These are phyloP conservation scores for Brachyhypopomus gauderio DNA, from an alignment of 2,113 vertebrate species.

Conservation along the genomic window DNA sequence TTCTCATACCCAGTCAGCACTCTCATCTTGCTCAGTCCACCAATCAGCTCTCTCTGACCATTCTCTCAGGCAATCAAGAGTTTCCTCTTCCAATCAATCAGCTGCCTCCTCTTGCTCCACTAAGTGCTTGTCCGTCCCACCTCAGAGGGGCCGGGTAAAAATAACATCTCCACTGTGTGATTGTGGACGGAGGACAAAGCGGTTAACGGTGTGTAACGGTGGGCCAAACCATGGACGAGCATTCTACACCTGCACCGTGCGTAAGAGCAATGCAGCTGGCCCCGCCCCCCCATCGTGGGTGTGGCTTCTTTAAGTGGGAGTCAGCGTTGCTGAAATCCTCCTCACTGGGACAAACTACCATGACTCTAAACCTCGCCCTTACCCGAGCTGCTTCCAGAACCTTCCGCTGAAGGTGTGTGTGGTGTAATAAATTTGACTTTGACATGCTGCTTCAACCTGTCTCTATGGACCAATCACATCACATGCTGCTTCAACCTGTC, in stretches of 20 bases:
- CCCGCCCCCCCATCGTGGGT: constrained; percentile 61
- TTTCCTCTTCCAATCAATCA: background rate
- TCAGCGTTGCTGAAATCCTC: constrained; percentile 71
- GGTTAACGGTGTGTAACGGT: constrained; percentile 80
- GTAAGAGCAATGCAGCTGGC: constrained; percentile 59
- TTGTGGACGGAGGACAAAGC: constrained; percentile 84
- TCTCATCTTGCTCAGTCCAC: background rate
- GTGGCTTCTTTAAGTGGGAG: constrained; percentile 93
- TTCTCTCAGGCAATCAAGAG: constrained; percentile 6
- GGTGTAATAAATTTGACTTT: no score
- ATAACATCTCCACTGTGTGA: constrained; percentile 84
- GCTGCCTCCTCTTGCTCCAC: constrained; percentile 14
- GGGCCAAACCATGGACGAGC: constrained; percentile 88
- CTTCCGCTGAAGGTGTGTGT: no score
- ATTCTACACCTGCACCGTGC: constrained; percentile 85
- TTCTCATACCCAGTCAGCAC: no score
- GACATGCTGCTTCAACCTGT: no score
- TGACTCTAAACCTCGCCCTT: background rate
- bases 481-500: no score
- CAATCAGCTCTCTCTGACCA: constrained; percentile 5
- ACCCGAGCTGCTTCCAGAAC: constrained; percentile 5
- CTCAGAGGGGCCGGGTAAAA: constrained; percentile 58
- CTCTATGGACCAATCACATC: no score
- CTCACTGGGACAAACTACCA: background rate
- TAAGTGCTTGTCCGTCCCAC: constrained; percentile 55